Evolutionary conservation across 2,797 vertebrate genomes (phyloP).

Genomic region (Gobio occitaniae): DNA sequence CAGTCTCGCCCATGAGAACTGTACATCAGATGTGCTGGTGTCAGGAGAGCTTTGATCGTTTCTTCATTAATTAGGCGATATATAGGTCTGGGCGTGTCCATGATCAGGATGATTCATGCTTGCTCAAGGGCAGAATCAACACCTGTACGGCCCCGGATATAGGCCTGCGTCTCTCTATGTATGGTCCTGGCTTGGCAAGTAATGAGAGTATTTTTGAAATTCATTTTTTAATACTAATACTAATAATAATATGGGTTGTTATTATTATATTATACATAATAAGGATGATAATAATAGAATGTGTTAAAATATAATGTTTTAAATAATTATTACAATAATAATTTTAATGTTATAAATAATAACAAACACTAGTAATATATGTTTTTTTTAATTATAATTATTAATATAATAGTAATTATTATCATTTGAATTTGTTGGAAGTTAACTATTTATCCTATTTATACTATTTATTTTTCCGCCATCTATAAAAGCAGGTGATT

Average conservation of each 20-base stretch:
- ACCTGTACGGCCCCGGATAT: neutral
- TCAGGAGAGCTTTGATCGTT: conserved; percentile 29
- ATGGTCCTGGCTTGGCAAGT: neutral
- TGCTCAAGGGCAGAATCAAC: conserved; percentile 18
- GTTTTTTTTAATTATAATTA: neutral
- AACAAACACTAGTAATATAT: neutral
- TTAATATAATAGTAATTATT: neutral
- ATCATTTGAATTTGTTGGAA: neutral
- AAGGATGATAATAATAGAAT: neutral
- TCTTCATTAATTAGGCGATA: conserved; percentile 19
- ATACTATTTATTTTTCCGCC: too few relatives aligned
- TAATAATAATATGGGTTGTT: neutral
- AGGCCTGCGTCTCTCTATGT: neutral
- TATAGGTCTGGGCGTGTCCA: conserved; percentile 1
- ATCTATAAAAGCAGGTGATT: neutral
- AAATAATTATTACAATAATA: neutral
- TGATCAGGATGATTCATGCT: conserved; percentile 25
- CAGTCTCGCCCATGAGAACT: conserved; percentile 16
- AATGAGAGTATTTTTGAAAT: neutral
- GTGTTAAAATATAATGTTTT: neutral
- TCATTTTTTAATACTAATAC: too few relatives aligned
- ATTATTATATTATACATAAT: neutral
- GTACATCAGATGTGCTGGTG: conserved; percentile 6
- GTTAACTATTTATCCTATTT: neutral
- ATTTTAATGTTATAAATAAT: neutral